phyloP scores from a whole-genome alignment of 2,113 vertebrate genomes.

The Talpa occidentalis region DNA sequence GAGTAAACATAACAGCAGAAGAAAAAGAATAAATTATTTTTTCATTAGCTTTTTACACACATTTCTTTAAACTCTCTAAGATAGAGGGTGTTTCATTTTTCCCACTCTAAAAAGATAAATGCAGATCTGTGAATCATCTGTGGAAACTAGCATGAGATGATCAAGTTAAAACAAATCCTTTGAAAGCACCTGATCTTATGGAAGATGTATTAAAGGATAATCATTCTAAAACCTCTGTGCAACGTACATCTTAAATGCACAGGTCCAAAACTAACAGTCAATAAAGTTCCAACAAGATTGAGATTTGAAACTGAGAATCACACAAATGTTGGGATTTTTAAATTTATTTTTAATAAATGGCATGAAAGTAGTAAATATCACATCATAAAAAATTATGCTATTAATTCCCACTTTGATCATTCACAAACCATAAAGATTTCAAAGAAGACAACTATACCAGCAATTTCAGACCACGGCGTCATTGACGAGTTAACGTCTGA shows the following conservation, averaged over 20 bases:
- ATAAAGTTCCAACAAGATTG: background rate
- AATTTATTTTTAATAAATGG: background rate
- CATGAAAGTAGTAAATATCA: constrained; percentile 8
- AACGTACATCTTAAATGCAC: background rate
- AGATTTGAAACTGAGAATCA: background rate
- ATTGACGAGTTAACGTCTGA: constrained; percentile 50
- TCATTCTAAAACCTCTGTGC: background rate
- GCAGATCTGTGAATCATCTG: background rate
- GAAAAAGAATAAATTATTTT: background rate
- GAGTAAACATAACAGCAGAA: background rate
- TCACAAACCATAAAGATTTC: constrained; percentile 42
- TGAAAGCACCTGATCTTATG: background rate
- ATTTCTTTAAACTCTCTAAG: background rate
- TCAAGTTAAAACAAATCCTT: constrained; percentile 39
- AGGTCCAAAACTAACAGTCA: background rate
- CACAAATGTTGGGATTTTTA: background rate
- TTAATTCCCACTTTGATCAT: background rate
- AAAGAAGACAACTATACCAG: background rate
- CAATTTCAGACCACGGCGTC: constrained; percentile 17
- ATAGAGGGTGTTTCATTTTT: background rate
- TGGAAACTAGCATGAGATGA: constrained; percentile 19
- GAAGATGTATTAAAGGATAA: background rate
- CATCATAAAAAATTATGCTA: background rate
- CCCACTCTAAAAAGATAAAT: constrained; percentile 31
- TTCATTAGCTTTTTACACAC: background rate